Evolutionary conservation across 2,113 vertebrate species (phyloP).

Genomic region (Fulica atra): DNA sequence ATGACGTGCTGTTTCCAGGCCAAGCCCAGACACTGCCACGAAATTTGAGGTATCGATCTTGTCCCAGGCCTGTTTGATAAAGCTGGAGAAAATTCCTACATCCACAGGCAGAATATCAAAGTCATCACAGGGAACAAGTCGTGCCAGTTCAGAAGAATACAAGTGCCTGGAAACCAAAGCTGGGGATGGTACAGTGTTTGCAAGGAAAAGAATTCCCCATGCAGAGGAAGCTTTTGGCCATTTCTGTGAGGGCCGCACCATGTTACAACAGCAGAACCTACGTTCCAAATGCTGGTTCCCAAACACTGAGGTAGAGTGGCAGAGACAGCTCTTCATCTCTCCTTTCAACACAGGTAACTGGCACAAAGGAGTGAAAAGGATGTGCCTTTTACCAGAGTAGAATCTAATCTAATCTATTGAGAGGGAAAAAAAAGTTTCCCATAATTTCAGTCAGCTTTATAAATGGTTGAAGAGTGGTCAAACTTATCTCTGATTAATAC

Average conservation of each 20-base stretch:
- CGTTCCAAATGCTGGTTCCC: neutral
- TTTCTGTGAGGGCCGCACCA: neutral
- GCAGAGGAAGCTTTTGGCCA: neutral
- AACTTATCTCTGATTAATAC: neutral
- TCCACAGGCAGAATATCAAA: too few species aligned
- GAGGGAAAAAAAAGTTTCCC: neutral
- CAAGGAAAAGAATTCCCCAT: neutral
- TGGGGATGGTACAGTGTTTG: too few species aligned
- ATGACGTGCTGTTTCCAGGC: neutral
- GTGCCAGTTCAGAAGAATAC: neutral
- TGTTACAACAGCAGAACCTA: rapidly evolving
- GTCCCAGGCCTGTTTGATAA: neutral
- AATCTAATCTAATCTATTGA: neutral
- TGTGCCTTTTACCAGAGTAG: neutral
- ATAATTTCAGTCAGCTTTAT: neutral
- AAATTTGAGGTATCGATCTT: rapidly evolving
- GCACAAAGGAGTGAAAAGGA: neutral
- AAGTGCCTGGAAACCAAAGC: neutral
- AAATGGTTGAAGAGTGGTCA: neutral
- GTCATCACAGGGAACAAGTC: neutral
- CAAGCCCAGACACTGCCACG: neutral
- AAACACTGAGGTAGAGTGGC: neutral
- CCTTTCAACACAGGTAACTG: neutral
- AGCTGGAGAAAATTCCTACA: neutral
- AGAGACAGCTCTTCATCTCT: neutral